phyloP scores from a whole-genome alignment of 1,140 invertebrate genomes.

The Proctacanthus coquilletti region DNA sequence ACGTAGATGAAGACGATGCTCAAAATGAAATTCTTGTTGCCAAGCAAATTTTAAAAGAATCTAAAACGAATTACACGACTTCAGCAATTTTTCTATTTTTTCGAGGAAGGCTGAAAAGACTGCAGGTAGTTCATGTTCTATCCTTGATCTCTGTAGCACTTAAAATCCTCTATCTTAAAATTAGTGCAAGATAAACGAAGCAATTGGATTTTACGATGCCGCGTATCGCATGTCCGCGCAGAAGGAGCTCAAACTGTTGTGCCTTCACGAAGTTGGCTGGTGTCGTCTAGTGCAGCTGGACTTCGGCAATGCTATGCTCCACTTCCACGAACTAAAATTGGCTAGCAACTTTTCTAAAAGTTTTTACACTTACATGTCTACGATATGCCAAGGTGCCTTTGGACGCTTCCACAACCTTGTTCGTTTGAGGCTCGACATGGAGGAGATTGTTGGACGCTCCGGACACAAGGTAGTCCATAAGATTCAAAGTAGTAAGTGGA shows the following conservation, averaged over 20 bases:
- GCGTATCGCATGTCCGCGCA: constrained; percentile 44
- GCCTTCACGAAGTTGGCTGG: constrained; percentile 56
- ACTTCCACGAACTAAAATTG: constrained; percentile 1
- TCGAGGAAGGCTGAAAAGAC: constrained; percentile 41
- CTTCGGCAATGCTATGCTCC: constrained; percentile 33
- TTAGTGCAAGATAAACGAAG: constrained; percentile 41
- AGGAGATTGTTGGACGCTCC: too few species aligned
- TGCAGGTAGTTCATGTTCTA: constrained; percentile 46
- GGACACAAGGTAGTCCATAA: too few species aligned
- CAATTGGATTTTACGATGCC: constrained; percentile 39
- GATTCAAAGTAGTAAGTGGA: too few species aligned
- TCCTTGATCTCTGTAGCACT: too few species aligned
- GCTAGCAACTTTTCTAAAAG: constrained; percentile 44
- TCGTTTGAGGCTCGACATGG: background rate
- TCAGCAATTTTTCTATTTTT: constrained; percentile 57
- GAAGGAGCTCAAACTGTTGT: constrained; percentile 46
- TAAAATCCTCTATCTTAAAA: too few species aligned
- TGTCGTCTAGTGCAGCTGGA: constrained; percentile 47
- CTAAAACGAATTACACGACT: constrained; percentile 37
- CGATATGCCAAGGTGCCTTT: constrained; percentile 18
- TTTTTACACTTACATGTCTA: constrained; percentile 49
- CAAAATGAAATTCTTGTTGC: constrained; percentile 42
- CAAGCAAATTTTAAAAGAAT: constrained; percentile 38
- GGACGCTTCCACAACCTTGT: background rate
- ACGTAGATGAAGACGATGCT: constrained; percentile 44